Evolutionary conservation across 2,113 vertebrate species (phyloP).

Genomic region (Noturus placidus): DNA sequence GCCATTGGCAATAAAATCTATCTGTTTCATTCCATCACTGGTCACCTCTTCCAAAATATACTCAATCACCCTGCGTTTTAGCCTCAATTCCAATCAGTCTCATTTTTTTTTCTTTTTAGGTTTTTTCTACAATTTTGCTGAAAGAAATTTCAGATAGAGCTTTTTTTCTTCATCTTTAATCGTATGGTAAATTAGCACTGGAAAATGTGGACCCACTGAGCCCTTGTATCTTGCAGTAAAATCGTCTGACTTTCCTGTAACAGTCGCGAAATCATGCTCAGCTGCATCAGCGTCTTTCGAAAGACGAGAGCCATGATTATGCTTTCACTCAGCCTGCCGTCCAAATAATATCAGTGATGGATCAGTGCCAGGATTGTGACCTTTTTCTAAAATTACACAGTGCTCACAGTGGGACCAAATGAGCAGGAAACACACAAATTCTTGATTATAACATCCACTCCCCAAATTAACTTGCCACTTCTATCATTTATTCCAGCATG

Average conservation of each 20-base stretch:
- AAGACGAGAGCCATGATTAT: conserved; percentile 1
- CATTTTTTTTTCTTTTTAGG: not conserved
- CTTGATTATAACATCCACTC: not conserved
- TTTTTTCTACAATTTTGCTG: not conserved
- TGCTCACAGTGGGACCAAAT: not conserved
- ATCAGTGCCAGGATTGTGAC: conserved; percentile 3
- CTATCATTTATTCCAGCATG: not conserved
- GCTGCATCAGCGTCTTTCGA: not conserved
- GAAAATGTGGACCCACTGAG: not conserved
- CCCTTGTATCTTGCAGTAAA: not conserved
- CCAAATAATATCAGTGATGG: not conserved
- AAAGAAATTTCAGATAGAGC: not conserved
- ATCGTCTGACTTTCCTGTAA: not conserved
- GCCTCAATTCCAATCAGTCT: conserved; percentile 8
- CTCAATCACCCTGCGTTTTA: conserved; percentile 26
- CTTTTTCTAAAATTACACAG: not conserved
- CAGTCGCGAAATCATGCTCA: not conserved
- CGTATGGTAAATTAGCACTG: not conserved
- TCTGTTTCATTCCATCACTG: conserved; percentile 26
- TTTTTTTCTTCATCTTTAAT: not conserved
- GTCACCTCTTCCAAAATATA: conserved; percentile 31
- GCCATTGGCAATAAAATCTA: conserved; percentile 28
- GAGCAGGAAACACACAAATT: conserved; percentile 1
- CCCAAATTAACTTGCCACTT: not conserved
- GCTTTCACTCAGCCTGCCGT: not conserved